Evolutionary conservation across 2,888 invertebrate species (phyloP).

Genomic region (Parascotia fuliginaria): DNA sequence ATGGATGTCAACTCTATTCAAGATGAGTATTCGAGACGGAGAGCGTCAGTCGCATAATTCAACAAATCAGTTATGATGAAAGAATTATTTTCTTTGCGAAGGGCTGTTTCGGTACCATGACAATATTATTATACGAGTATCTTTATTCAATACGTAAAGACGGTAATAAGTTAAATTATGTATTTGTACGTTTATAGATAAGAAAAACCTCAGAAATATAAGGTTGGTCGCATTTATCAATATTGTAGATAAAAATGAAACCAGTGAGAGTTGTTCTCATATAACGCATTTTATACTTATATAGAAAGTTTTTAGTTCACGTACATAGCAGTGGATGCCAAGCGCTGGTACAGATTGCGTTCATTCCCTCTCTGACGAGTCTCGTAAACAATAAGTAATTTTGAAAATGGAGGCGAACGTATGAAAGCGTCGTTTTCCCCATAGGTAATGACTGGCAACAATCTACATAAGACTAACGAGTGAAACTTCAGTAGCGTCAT

Average conservation of each 20-base stretch:
- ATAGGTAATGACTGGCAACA: conserved; percentile 63
- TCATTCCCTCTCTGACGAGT: conserved; percentile 48
- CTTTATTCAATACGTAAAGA: conserved; percentile 44
- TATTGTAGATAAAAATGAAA: conserved; percentile 27
- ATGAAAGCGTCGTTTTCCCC: conserved; percentile 55
- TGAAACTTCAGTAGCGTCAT: conserved; percentile 64
- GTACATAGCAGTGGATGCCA: conserved; percentile 24
- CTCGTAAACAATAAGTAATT: conserved; percentile 65
- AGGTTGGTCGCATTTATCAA: conserved; percentile 19
- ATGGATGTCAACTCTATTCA: conserved; percentile 84
- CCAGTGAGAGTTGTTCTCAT: conserved; percentile 16
- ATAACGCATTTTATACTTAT: conserved; percentile 24
- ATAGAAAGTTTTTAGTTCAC: conserved; percentile 33
- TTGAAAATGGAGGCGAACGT: conserved; percentile 59
- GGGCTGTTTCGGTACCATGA: conserved; percentile 57
- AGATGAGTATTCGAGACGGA: conserved; percentile 78
- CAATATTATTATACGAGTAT: conserved; percentile 53
- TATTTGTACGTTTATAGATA: conserved; percentile 25
- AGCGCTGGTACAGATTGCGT: conserved; percentile 48
- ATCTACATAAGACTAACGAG: conserved; percentile 62
- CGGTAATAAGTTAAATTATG: conserved; percentile 40
- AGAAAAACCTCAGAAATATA: conserved; percentile 24
- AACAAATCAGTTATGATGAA: conserved; percentile 72
- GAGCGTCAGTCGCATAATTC: conserved; percentile 77
- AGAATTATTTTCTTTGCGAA: conserved; percentile 64